Evolutionary conservation across 1,140 invertebrate species (phyloP).

Genomic region (Sarcophaga bullata): DNA sequence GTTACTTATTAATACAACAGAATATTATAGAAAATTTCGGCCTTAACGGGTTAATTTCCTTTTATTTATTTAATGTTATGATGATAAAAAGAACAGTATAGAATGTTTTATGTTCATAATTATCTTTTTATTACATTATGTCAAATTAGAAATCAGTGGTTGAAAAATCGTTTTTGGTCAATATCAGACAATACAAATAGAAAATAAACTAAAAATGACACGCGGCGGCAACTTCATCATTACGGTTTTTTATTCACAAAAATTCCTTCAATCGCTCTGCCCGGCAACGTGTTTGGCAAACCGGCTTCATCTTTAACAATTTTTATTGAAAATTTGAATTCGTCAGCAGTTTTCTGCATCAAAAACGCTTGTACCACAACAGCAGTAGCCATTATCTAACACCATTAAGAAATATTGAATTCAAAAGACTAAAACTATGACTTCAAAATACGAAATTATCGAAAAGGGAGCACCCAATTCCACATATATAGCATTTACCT

Average conservation of each 20-base stretch:
- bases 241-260: slow-evolving; percentile 34
- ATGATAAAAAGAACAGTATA: too few species aligned
- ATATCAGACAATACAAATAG: background rate
- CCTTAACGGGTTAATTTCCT: too few species aligned
- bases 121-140: background rate
- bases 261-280: slow-evolving; percentile 24
- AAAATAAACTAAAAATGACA: background rate
- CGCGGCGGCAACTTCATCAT: background rate
- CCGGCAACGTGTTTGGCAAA: slow-evolving; percentile 23
- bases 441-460: slow-evolving; percentile 72
- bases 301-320: background rate
- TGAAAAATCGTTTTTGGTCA: background rate
- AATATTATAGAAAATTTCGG: too few species aligned
- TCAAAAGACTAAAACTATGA: slow-evolving; percentile 49
- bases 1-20: too few species aligned
- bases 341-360: slow-evolving; percentile 22
- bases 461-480: slow-evolving; percentile 85
- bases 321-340: slow-evolving; percentile 30
- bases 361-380: slow-evolving; percentile 2
- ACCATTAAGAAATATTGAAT: background rate
- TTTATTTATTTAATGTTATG: too few species aligned
- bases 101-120: too few species aligned
- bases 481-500: slow-evolving; percentile 86
- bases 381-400: background rate
- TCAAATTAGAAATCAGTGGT: slow-evolving; percentile 12